phyloP scores from a whole-genome alignment of 2,113 vertebrate species.

The Pteronura brasiliensis region DNA sequence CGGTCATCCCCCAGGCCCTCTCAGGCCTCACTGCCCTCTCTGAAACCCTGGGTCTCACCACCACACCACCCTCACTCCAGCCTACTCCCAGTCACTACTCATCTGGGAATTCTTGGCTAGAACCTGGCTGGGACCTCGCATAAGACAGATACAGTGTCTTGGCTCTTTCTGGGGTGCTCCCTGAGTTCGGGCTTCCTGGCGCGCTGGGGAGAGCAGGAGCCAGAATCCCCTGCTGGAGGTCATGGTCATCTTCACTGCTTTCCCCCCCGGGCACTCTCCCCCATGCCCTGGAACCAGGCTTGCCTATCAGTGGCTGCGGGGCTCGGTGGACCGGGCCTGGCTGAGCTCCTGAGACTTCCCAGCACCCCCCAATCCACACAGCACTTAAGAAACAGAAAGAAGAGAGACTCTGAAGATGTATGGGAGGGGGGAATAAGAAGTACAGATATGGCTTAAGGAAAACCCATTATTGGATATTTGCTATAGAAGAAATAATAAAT shows the following conservation, averaged over 20 bases:
- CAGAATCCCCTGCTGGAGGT: neutral
- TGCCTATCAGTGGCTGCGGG: neutral
- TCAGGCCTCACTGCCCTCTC: neutral
- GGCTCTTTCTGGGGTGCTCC: neutral
- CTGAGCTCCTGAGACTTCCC: neutral
- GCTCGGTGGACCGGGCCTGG: neutral
- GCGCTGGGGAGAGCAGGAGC: neutral
- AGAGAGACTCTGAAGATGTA: neutral
- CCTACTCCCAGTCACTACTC: neutral
- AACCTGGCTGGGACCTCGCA: neutral
- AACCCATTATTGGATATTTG: neutral
- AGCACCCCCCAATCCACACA: neutral
- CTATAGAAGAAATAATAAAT: neutral
- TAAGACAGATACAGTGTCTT: rapidly evolving
- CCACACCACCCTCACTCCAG: rapidly evolving
- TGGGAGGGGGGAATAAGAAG: neutral
- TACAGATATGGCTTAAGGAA: neutral
- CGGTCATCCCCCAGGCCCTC: neutral
- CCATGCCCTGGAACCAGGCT: neutral
- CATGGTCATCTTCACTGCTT: neutral
- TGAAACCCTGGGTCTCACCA: neutral
- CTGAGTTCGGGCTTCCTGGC: no score
- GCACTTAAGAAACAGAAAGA: neutral
- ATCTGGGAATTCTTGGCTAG: neutral
- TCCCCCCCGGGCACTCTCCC: neutral